Evolutionary conservation across 2,888 invertebrate species (phyloP).

Genomic region (Nesidiocoris tenuis): DNA sequence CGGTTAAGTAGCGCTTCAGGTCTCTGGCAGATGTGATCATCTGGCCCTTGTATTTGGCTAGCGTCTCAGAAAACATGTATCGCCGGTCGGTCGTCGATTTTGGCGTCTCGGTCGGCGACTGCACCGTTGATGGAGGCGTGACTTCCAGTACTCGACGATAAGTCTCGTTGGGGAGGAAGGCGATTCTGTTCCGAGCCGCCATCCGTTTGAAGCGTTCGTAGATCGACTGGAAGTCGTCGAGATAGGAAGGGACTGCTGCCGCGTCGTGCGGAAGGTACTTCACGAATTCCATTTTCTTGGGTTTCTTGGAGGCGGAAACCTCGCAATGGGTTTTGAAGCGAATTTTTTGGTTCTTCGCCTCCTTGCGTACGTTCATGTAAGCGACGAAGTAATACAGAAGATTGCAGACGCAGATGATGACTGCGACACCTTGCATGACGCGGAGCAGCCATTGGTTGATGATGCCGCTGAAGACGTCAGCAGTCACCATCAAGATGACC

Average conservation of each 20-base stretch:
- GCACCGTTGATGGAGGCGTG: background rate
- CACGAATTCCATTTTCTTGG: constrained; percentile 23
- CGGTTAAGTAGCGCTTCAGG: constrained; percentile 21
- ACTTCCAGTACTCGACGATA: background rate
- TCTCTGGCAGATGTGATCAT: constrained; percentile 26
- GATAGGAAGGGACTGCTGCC: constrained; percentile 2
- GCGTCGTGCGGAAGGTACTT: constrained; percentile 17
- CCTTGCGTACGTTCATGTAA: background rate
- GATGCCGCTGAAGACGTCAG: background rate
- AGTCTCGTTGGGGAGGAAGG: constrained; percentile 22
- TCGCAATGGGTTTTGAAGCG: background rate
- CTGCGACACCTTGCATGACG: background rate
- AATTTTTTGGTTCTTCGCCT: constrained; percentile 3
- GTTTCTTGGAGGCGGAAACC: background rate
- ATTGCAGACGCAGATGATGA: constrained; percentile 26
- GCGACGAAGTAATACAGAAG: constrained; percentile 25
- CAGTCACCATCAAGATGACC: constrained; percentile 6
- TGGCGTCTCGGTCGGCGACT: background rate
- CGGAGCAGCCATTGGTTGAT: constrained; percentile 16
- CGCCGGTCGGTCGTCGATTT: constrained; percentile 5
- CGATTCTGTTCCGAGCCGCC: constrained; percentile 21
- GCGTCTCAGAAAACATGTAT: constrained; percentile 21
- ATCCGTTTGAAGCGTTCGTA: constrained; percentile 32
- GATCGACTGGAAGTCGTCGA: constrained; percentile 32
- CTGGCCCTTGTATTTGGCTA: constrained; percentile 25